A percentile compares a stretch with the other conserved stretches of the same genome.
phyloP scores from a whole-genome alignment of 2,113 vertebrate genomes.

The Machaerirhynchus nigripectus region DNA sequence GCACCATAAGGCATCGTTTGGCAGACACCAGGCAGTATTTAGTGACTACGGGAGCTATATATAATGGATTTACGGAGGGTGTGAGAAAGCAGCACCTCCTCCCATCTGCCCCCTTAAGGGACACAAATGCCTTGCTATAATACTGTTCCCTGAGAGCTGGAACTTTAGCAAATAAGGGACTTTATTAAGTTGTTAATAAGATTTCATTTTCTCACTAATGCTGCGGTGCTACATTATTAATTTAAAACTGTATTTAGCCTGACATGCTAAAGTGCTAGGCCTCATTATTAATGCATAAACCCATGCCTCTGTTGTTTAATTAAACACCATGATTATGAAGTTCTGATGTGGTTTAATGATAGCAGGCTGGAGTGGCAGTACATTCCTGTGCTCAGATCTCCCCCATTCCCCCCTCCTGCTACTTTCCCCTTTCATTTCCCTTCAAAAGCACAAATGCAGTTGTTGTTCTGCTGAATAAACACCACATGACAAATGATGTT shows the following conservation, averaged over 20 bases:
- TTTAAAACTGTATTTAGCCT: slow-evolving; percentile 75
- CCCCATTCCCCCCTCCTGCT: background rate
- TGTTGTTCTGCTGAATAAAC: slow-evolving; percentile 51
- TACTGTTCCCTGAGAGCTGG: slow-evolving; percentile 11
- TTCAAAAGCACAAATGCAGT: slow-evolving; percentile 43
- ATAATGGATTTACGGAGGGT: slow-evolving; percentile 10
- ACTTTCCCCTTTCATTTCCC: slow-evolving; percentile 34
- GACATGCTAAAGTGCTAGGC: slow-evolving; percentile 68
- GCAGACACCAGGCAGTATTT: slow-evolving; percentile 46
- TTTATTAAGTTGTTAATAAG: slow-evolving; percentile 69
- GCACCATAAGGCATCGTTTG: slow-evolving; percentile 44
- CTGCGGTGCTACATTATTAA: slow-evolving; percentile 64
- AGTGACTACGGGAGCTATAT: background rate
- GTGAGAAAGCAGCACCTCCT: slow-evolving; percentile 54
- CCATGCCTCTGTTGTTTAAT: slow-evolving; percentile 73
- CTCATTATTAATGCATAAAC: slow-evolving; percentile 72
- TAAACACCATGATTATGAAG: slow-evolving; percentile 72
- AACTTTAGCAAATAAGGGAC: slow-evolving; percentile 66
- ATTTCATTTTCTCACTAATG: slow-evolving; percentile 68
- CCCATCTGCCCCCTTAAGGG: slow-evolving; percentile 56
- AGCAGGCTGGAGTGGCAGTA: slow-evolving; percentile 50
- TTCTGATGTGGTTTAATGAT: slow-evolving; percentile 69
- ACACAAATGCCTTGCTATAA: slow-evolving; percentile 20
- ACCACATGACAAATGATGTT: slow-evolving; percentile 41
- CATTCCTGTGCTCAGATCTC: slow-evolving; percentile 43